These are phyloP conservation scores for Adelphocoris suturalis DNA, from an alignment of 2,888 invertebrate species.

Conservation along the genomic window DNA sequence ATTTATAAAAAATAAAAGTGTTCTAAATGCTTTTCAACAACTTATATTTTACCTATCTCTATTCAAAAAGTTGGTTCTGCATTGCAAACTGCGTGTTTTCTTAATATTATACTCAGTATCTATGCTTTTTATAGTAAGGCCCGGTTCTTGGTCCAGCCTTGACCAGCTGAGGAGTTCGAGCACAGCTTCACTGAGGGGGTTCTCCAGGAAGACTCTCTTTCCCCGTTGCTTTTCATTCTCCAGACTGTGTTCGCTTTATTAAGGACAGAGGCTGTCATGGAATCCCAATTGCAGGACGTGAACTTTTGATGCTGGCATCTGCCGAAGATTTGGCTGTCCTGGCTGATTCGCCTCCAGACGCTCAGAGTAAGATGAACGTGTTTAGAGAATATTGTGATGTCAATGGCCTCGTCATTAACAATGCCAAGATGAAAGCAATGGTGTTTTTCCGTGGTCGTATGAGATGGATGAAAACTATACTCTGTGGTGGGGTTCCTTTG, in stretches of 20 bases:
- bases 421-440: conserved; percentile 40
- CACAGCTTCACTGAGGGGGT: neutral
- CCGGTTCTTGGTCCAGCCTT: neutral
- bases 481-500: neutral
- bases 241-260: conserved; percentile 30
- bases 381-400: conserved; percentile 51
- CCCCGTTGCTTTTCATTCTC: conserved; percentile 27
- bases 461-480: neutral
- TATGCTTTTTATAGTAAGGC: neutral
- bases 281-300: neutral
- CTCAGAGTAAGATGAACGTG: conserved; percentile 17
- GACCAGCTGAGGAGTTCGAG: neutral
- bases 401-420: conserved; percentile 38
- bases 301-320: neutral
- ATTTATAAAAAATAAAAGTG: no score
- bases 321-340: conserved; percentile 59
- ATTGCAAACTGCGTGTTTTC: no score
- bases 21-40: no score
- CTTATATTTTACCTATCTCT: no score
- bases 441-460: neutral
- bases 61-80: no score
- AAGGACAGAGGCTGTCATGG: neutral
- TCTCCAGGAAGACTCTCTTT: conserved; percentile 37
- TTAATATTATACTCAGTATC: no score
- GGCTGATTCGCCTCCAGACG: neutral